phyloP scores from a whole-genome alignment of 2,797 vertebrate genomes.

The Enteromius afrohamiltoni region DNA sequence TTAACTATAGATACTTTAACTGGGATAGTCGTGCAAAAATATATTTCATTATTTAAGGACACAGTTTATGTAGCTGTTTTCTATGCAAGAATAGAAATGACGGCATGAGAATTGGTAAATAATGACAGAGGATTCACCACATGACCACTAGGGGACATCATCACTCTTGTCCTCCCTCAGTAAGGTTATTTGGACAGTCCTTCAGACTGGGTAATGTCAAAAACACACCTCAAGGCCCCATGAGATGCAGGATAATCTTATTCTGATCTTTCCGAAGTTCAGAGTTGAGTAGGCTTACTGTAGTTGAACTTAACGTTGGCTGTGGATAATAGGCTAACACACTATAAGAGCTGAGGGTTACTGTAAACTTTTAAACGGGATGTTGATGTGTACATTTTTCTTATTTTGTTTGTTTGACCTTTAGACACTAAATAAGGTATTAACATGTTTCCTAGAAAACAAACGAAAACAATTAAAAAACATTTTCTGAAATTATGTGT shows the following conservation, averaged over 20 bases:
- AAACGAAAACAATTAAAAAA: too few species aligned
- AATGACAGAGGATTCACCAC: not conserved
- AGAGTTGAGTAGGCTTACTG: not conserved
- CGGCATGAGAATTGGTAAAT: not conserved
- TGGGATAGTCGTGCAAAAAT: not conserved
- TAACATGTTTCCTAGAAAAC: not conserved
- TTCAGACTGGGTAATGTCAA: not conserved
- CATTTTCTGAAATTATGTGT: too few species aligned
- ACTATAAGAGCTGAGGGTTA: not conserved
- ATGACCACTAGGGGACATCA: conserved; percentile 2
- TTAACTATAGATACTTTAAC: not conserved
- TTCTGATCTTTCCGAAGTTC: conserved; percentile 6
- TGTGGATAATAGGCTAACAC: not conserved
- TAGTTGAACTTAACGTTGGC: not conserved
- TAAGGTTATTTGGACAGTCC: not conserved
- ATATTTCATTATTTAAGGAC: not conserved
- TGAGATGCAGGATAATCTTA: not conserved
- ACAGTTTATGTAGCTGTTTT: not conserved
- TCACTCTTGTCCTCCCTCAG: not conserved
- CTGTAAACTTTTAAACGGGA: not conserved
- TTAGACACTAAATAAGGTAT: not conserved
- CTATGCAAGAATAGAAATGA: not conserved
- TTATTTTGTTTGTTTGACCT: not conserved
- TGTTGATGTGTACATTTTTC: not conserved
- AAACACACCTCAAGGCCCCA: not conserved